These are phyloP conservation scores for Agelastica alni DNA, from an alignment of 2,888 invertebrate species.

Conservation along the genomic window DNA sequence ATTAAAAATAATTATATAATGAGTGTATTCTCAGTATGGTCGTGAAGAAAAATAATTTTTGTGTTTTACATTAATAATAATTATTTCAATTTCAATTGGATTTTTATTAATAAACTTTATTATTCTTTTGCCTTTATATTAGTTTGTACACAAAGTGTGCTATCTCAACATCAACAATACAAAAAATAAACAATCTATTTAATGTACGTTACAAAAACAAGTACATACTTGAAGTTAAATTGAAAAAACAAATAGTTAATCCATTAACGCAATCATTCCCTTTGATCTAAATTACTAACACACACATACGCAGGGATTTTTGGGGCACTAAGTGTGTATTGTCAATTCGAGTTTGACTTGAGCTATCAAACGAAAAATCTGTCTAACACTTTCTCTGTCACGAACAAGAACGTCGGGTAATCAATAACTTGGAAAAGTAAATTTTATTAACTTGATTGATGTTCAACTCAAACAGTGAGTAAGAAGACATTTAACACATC, in stretches of 20 bases:
- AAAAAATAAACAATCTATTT: not conserved
- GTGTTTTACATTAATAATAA: too few relatives aligned
- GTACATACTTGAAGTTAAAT: constrained; percentile 18
- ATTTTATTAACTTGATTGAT: too few relatives aligned
- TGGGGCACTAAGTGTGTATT: constrained; percentile 19
- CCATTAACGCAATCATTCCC: constrained; percentile 32
- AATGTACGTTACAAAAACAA: not conserved
- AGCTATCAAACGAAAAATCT: constrained; percentile 16
- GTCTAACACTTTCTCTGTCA: constrained; percentile 16
- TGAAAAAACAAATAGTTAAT: constrained; percentile 34
- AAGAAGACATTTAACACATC: too few relatives aligned
- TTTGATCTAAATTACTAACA: constrained; percentile 25
- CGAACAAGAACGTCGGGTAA: too few relatives aligned
- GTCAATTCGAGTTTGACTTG: constrained; percentile 20
- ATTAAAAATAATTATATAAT: too few relatives aligned
- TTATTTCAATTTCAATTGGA: too few relatives aligned
- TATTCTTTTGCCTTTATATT: too few relatives aligned
- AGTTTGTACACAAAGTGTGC: not conserved
- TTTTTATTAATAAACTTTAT: too few relatives aligned
- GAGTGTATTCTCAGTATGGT: too few relatives aligned
- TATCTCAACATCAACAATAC: not conserved
- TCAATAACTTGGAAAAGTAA: too few relatives aligned
- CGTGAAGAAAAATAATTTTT: too few relatives aligned
- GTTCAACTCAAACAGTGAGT: too few relatives aligned
- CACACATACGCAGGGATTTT: constrained; percentile 10